A percentile compares a stretch with the other conserved stretches of the same genome.
phyloP scores from a whole-genome alignment of 1,140 invertebrate species.

The Orius insidiosus region DNA sequence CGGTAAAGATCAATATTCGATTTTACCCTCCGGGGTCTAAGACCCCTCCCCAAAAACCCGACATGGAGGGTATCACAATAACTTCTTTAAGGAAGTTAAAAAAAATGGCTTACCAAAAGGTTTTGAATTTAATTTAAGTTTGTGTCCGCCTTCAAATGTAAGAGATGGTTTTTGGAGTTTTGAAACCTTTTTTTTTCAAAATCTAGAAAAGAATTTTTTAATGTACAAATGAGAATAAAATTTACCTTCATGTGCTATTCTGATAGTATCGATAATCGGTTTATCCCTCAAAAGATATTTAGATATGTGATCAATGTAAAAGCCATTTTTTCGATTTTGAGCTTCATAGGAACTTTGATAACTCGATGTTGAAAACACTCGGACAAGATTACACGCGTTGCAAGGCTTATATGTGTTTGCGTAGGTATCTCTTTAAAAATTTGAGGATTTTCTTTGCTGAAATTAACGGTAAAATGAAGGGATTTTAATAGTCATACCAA shows the following conservation, averaged over 20 bases:
- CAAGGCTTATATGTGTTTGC: background rate
- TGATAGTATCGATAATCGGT: background rate
- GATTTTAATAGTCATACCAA: too few relatives aligned
- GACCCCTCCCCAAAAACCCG: too few relatives aligned
- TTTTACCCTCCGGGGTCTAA: too few relatives aligned
- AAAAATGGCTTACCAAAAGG: too few relatives aligned
- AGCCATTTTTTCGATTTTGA: background rate
- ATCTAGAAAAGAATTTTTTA: too few relatives aligned
- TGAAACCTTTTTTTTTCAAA: too few relatives aligned
- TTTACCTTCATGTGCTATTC: background rate
- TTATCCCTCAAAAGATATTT: background rate
- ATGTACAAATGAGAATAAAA: background rate
- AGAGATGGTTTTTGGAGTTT: too few relatives aligned
- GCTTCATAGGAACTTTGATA: conserved; percentile 2
- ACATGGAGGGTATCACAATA: too few relatives aligned
- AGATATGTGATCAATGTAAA: background rate
- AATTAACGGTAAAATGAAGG: background rate
- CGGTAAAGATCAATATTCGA: too few relatives aligned
- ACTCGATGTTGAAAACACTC: background rate
- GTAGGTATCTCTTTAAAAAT: background rate
- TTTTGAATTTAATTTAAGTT: too few relatives aligned
- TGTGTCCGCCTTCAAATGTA: too few relatives aligned
- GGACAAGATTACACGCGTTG: background rate
- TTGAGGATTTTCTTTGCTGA: background rate
- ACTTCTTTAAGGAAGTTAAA: too few relatives aligned